phyloP scores from a whole-genome alignment of 2,797 vertebrate genomes.

The Dryobates pubescens region DNA sequence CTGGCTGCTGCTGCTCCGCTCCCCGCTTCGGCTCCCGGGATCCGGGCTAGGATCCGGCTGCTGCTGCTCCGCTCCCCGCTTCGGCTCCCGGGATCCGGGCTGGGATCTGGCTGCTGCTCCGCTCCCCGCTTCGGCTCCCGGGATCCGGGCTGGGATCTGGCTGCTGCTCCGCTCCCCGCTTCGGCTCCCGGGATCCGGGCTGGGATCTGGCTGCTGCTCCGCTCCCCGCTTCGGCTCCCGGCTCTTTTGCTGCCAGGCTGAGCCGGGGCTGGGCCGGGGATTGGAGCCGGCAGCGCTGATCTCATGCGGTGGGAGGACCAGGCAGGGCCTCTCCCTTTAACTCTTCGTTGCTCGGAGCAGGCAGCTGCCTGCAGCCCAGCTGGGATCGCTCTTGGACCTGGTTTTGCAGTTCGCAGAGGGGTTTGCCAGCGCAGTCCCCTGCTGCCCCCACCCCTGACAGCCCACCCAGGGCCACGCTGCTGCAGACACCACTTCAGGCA shows the following conservation, averaged over 20 bases:
- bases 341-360: constrained; percentile 1
- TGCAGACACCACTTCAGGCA: not conserved
- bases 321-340: constrained; percentile 29
- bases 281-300: constrained; percentile 47
- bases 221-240: not conserved
- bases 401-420: not conserved
- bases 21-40: too few species aligned
- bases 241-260: constrained; percentile 3
- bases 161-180: too few species aligned
- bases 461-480: not conserved
- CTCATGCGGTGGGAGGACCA: constrained; percentile 60
- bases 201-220: too few species aligned
- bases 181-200: too few species aligned
- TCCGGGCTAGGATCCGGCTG: too few species aligned
- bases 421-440: accelerated
- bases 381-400: accelerated
- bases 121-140: too few species aligned
- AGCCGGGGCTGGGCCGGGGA: not conserved
- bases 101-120: too few species aligned
- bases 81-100: too few species aligned
- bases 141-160: too few species aligned
- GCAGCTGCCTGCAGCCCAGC: not conserved
- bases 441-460: too few species aligned
- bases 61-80: too few species aligned
- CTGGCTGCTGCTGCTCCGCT: too few species aligned